Percentiles rank a stretch among this genome's conserved stretches.
Conservation (phyloP, 2,797 vertebrate genomes). For the Pseudomugil tenellus region DNA sequence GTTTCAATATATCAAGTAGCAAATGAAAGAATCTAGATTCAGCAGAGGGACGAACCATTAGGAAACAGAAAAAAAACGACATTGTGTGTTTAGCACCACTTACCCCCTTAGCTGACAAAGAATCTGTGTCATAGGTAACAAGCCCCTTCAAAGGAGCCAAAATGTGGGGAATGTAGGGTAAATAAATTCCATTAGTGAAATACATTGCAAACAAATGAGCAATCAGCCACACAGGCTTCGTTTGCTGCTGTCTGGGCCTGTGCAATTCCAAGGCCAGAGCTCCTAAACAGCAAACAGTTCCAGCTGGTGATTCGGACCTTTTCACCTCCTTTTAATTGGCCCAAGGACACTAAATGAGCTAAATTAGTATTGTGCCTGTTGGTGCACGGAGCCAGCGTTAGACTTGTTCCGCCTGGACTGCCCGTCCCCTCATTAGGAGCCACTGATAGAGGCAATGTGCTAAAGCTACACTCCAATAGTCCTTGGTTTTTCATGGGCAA, state of each 20-base stretch:
- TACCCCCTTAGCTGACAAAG: conserved; percentile 56
- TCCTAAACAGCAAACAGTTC: conserved; percentile 56
- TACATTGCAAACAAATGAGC: conserved; percentile 76
- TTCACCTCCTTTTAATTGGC: conserved; percentile 76
- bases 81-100: conserved; percentile 59
- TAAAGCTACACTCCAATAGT: conserved; percentile 54
- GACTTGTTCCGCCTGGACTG: conserved; percentile 73
- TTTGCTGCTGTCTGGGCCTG: conserved; percentile 41
- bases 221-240: conserved; percentile 63
- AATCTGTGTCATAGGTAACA: conserved; percentile 73
- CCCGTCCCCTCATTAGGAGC: conserved; percentile 75
- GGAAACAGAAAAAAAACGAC: conserved; percentile 35
- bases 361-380: conserved; percentile 75
- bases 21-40: conserved; percentile 36
- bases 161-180: conserved; percentile 72
- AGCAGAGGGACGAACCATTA: conserved; percentile 43
- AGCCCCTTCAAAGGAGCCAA: conserved; percentile 67
- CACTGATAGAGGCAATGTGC: conserved; percentile 61
- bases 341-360: conserved; percentile 79
- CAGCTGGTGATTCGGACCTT: conserved; percentile 55
- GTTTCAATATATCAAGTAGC: conserved; percentile 20
- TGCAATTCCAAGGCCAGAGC: conserved; percentile 42
- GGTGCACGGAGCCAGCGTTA: conserved; percentile 69
- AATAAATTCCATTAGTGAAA: conserved; percentile 78
- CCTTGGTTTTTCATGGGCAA: conserved; percentile 71